These are phyloP conservation scores for Condylura cristata DNA, from an alignment of 2,113 vertebrate species.

Conservation along the genomic window DNA sequence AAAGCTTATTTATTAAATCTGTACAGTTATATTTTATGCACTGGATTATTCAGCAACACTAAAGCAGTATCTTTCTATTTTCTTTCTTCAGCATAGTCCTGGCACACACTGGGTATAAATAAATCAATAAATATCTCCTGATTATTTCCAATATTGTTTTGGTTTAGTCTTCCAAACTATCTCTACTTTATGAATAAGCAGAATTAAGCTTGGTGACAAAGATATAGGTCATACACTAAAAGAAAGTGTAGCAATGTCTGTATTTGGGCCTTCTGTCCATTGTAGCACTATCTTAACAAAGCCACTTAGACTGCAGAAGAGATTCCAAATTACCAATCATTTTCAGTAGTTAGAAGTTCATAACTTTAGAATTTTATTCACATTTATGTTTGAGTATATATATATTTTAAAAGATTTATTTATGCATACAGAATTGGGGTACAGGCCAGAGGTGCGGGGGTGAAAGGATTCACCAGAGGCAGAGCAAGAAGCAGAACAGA, in stretches of 20 bases:
- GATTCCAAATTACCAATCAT: neutral
- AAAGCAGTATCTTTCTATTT: neutral
- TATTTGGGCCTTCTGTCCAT: neutral
- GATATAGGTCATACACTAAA: neutral
- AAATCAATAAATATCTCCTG: neutral
- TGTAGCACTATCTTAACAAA: neutral
- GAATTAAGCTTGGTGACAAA: neutral
- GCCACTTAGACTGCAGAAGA: neutral
- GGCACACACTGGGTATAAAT: neutral
- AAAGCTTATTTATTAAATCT: neutral
- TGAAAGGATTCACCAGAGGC: no score
- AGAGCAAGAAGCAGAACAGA: no score
- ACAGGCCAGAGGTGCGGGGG: no score
- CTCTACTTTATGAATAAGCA: neutral
- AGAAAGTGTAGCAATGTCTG: neutral
- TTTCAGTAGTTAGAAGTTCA: neutral
- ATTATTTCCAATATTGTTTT: neutral
- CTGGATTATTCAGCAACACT: neutral
- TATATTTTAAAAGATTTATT: no score
- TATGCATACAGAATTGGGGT: no score
- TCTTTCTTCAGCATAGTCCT: neutral
- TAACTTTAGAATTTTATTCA: neutral
- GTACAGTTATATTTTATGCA: neutral
- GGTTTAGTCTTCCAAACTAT: neutral
- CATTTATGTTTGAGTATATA: constrained; percentile 30